Percentiles rank a stretch among this genome's conserved stretches.
Evolutionary conservation across 2,888 invertebrate species (phyloP).

Genomic region (Morpho helenor): DNA sequence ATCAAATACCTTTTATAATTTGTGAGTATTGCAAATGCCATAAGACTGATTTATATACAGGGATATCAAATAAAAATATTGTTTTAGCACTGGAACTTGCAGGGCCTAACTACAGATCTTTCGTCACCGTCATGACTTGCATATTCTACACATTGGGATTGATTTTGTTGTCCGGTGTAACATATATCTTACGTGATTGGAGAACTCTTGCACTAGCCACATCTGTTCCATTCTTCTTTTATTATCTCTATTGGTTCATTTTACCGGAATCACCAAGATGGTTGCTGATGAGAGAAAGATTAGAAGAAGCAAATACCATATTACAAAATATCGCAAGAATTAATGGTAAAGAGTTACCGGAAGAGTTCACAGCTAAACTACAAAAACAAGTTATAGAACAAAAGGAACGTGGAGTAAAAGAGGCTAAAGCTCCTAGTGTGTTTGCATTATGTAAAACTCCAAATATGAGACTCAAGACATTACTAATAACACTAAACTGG

Average conservation of each 20-base stretch:
- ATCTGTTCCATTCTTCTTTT: slow-evolving; percentile 90
- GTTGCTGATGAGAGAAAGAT: slow-evolving; percentile 89
- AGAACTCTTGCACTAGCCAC: slow-evolving; percentile 88
- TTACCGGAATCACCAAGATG: slow-evolving; percentile 95
- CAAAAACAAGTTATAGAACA: slow-evolving; percentile 85
- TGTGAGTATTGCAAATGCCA: slow-evolving; percentile 79
- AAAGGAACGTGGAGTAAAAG: slow-evolving; percentile 73
- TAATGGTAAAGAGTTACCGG: slow-evolving; percentile 87
- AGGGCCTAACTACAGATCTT: slow-evolving; percentile 93
- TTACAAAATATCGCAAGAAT: slow-evolving; percentile 87
- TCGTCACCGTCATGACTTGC: slow-evolving; percentile 95
- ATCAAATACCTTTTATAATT: slow-evolving; percentile 96
- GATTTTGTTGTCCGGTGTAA: slow-evolving; percentile 89
- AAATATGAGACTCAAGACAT: slow-evolving; percentile 93
- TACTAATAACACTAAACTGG: slow-evolving; percentile 92
- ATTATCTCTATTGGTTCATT: slow-evolving; percentile 91
- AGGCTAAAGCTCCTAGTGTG: slow-evolving; percentile 70
- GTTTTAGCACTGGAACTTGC: slow-evolving; percentile 91
- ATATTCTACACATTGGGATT: slow-evolving; percentile 93
- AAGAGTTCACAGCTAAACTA: slow-evolving; percentile 84
- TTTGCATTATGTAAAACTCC: slow-evolving; percentile 87
- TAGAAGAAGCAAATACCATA: slow-evolving; percentile 89
- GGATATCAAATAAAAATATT: not conserved
- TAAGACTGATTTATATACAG: not conserved
- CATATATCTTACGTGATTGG: slow-evolving; percentile 92